Evolutionary conservation across 2,888 invertebrate genomes (phyloP).

Genomic region (Rhagium mordax): DNA sequence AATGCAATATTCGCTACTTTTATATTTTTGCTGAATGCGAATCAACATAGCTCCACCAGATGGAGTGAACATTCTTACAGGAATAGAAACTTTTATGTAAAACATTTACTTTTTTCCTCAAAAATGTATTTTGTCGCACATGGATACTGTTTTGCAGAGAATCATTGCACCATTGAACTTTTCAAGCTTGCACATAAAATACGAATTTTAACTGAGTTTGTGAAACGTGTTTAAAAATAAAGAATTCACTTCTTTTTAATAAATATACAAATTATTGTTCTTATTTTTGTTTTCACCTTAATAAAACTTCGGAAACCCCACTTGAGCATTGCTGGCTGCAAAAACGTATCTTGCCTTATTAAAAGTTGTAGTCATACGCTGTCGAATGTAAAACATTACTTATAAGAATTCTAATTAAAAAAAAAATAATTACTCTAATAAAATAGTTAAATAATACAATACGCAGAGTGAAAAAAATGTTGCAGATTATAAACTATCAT

Average conservation of each 20-base stretch:
- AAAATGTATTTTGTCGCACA: constrained; percentile 6
- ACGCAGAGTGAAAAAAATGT: too few relatives aligned
- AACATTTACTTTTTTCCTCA: constrained; percentile 32
- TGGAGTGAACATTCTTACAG: constrained; percentile 40
- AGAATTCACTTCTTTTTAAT: not conserved
- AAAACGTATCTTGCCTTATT: too few relatives aligned
- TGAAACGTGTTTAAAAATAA: not conserved
- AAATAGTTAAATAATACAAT: too few relatives aligned
- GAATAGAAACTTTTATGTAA: constrained; percentile 26
- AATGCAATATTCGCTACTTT: constrained; percentile 48
- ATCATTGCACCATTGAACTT: constrained; percentile 2
- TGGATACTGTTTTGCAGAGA: not conserved
- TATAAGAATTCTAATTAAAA: too few relatives aligned
- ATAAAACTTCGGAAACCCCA: too few relatives aligned
- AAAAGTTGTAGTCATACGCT: too few relatives aligned
- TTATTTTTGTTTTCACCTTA: too few relatives aligned
- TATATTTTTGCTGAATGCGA: constrained; percentile 42
- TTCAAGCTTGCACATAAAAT: not conserved
- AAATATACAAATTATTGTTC: not conserved
- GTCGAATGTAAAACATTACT: too few relatives aligned
- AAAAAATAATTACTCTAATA: too few relatives aligned
- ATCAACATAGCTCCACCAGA: constrained; percentile 38
- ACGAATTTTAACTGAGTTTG: not conserved
- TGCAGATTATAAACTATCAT: too few relatives aligned
- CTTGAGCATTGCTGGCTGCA: too few relatives aligned